phyloP scores from a whole-genome alignment of 2,888 invertebrate genomes.

The Limnephilus marmoratus region DNA sequence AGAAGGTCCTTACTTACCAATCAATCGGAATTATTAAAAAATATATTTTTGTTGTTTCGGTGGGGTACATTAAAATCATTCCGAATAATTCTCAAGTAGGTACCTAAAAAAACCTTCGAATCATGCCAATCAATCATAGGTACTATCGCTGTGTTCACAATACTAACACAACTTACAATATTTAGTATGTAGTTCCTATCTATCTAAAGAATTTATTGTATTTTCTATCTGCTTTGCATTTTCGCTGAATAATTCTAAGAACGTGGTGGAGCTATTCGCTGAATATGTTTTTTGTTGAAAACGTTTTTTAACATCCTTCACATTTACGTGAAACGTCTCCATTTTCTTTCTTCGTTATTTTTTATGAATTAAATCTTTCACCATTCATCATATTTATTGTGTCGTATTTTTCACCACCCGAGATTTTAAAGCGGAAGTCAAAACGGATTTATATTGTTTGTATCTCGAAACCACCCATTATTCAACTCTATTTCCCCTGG shows the following conservation, averaged over 20 bases:
- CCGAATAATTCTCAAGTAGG: neutral
- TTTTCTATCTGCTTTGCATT: neutral
- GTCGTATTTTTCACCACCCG: neutral
- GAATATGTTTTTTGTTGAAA: neutral
- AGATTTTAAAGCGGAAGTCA: constrained; percentile 17
- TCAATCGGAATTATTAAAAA: neutral
- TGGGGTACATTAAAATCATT: neutral
- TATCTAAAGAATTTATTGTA: neutral
- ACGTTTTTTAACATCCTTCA: neutral
- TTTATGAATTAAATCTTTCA: neutral
- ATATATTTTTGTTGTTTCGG: neutral
- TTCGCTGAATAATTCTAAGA: neutral
- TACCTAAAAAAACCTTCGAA: neutral
- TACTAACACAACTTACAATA: neutral
- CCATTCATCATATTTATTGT: neutral
- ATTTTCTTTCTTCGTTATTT: neutral
- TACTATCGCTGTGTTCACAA: neutral
- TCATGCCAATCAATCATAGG: too few species aligned
- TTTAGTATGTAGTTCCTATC: neutral
- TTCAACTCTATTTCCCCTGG: neutral
- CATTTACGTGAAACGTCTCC: neutral
- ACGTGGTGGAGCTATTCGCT: neutral
- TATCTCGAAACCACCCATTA: neutral
- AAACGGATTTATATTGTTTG: constrained; percentile 31
- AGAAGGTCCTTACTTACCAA: neutral